Evolutionary conservation across 2,888 invertebrate species (phyloP).

Genomic region (Xylophagus ater): DNA sequence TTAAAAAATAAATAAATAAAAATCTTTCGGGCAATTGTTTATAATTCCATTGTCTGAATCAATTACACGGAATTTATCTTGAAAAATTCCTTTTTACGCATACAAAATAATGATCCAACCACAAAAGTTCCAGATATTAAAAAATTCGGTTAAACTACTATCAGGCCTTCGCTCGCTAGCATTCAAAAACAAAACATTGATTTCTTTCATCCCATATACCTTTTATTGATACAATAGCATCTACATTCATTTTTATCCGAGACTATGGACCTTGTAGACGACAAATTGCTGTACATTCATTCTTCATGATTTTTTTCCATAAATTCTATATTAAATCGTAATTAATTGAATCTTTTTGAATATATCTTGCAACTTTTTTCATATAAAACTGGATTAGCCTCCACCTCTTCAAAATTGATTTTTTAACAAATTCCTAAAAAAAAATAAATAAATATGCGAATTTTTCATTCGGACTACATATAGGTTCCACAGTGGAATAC

Average conservation of each 20-base stretch:
- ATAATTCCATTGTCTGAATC: slow-evolving; percentile 53
- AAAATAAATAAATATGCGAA: no score
- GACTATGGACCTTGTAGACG: slow-evolving; percentile 31
- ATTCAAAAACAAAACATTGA: slow-evolving; percentile 26
- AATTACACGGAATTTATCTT: slow-evolving; percentile 62
- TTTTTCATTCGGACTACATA: no score
- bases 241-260: slow-evolving; percentile 22
- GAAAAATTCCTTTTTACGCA: slow-evolving; percentile 65
- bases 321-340: slow-evolving; percentile 26
- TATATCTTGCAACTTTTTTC: no score
- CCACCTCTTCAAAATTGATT: no score
- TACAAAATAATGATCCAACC: slow-evolving; percentile 73
- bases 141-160: slow-evolving; percentile 72
- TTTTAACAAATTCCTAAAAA: no score
- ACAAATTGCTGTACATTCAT: slow-evolving; percentile 18
- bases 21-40: slow-evolving; percentile 19
- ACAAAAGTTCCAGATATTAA: slow-evolving; percentile 79
- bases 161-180: slow-evolving; percentile 45
- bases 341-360: slow-evolving; percentile 24
- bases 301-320: slow-evolving; percentile 10
- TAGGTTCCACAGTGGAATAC: no score
- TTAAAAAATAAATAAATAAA: slow-evolving; percentile 17
- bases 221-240: slow-evolving; percentile 27
- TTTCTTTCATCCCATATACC: slow-evolving; percentile 27
- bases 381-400: no score